Evolutionary conservation across 2,797 vertebrate genomes (phyloP), one percentile per base, ranked within the genome.

Genomic region (Sparidentex hasta): DNA sequence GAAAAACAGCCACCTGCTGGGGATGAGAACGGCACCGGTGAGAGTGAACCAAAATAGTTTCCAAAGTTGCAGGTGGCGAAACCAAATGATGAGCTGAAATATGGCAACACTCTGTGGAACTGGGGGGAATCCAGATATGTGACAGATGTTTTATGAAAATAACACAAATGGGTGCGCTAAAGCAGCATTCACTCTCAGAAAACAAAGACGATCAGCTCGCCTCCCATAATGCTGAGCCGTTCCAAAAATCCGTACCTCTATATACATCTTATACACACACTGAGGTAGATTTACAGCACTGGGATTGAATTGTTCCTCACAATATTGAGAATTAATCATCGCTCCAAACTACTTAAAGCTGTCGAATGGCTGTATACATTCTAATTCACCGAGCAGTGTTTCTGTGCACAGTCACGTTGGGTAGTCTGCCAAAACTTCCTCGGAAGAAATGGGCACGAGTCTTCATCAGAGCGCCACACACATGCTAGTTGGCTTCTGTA

Each of bases 401-500:
- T 46, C 46, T 55, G 64, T 58, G 41, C 54, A 29, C 13, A 47
- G 57, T 62, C 20, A 18, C 16, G 27, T 41, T 43, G 13, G 61
- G 14, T 66, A 9, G 25, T 29, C 3, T 29, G 27, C 9, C 20
- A 27, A 55, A 58, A 59, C 64, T 48, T 65, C 6, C 27, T 66
- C 77, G 38, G 38, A 56, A 68, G 66, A 72, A 23, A 20, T 13
- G 54, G 52, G 44, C 12, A 7, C 44, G 27, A 5, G 74, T 72
- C 71, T 76, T 85, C 72, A 82, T 78, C 73, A 61, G 63, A 74
- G 70, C 57, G 25, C 70, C 68, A 38, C 78, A 68, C 79, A 76
- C 57, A 23, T 43, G 65, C 65, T 74, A 7, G 71, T 61, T 78
- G 70, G 80, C 76, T 76, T 56, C 70, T 64, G 1, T 81, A 79